These are phyloP conservation scores for Sebastes hubbsi DNA, from an alignment of 2,797 vertebrate genomes.

Conservation along the genomic window DNA sequence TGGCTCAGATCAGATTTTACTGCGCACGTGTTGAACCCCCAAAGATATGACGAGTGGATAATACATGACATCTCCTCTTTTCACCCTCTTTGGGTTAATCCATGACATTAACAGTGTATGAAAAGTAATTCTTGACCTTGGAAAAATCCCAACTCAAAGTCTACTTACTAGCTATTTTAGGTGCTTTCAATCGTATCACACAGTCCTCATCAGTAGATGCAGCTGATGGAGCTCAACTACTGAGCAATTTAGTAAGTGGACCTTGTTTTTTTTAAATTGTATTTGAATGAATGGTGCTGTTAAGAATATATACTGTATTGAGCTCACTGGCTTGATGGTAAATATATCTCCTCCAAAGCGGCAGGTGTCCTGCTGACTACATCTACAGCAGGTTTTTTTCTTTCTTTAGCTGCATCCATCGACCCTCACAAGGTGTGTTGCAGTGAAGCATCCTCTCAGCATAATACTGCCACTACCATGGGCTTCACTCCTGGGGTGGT, in stretches of 20 bases:
- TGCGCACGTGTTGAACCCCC: too few relatives aligned
- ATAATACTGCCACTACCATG: neutral
- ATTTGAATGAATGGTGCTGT: neutral
- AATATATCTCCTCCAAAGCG: neutral
- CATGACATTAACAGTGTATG: neutral
- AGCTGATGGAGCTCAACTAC: neutral
- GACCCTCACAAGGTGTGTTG: neutral
- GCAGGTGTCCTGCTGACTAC: neutral
- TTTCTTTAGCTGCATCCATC: neutral
- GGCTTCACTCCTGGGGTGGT: neutral
- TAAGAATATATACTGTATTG: neutral
- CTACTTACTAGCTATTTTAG: neutral
- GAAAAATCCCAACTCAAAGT: neutral
- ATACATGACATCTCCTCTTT: too few relatives aligned
- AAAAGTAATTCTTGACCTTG: neutral
- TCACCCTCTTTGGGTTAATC: too few relatives aligned
- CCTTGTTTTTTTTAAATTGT: neutral
- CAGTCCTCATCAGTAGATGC: neutral
- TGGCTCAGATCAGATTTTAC: too few relatives aligned
- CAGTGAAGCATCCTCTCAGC: neutral
- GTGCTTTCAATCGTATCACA: neutral
- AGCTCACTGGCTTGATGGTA: neutral
- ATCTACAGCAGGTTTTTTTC: neutral
- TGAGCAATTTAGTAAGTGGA: neutral
- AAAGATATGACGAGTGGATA: too few relatives aligned